Percentiles rank a stretch among this genome's conserved stretches.
Conservation (phyloP, 1,140 invertebrate species). For the Philaenus spumarius region DNA sequence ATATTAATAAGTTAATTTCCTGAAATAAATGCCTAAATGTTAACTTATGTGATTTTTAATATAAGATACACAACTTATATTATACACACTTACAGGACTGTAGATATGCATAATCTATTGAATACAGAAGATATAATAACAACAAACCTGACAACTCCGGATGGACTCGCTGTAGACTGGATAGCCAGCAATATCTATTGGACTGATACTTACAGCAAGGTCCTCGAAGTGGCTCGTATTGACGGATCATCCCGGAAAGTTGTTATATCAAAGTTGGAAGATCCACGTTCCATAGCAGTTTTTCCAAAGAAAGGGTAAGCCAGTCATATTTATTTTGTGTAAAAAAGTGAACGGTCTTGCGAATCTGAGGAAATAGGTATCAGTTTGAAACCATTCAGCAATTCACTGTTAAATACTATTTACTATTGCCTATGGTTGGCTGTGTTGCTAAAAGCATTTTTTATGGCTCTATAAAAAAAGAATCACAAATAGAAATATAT, state of each 20-base stretch:
- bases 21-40: background rate
- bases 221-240: slow-evolving; percentile 73
- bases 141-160: slow-evolving; percentile 53
- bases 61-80: too few relatives aligned
- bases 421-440: too few relatives aligned
- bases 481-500: too few relatives aligned
- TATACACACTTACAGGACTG: slow-evolving; percentile 42
- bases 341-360: background rate
- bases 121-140: slow-evolving; percentile 57
- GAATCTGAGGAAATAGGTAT: too few relatives aligned
- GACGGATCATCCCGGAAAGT: slow-evolving; percentile 73
- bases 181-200: slow-evolving; percentile 84
- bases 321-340: background rate
- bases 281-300: slow-evolving; percentile 68
- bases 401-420: too few relatives aligned
- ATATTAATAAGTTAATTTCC: background rate
- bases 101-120: slow-evolving; percentile 59
- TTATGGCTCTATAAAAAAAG: too few relatives aligned
- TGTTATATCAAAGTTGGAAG: slow-evolving; percentile 58
- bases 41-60: background rate
- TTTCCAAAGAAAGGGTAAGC: slow-evolving; percentile 67
- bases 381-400: too few relatives aligned
- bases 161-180: slow-evolving; percentile 85
- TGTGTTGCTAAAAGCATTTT: too few relatives aligned
- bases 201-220: slow-evolving; percentile 75